Evolutionary conservation across 1,140 invertebrate genomes (phyloP), one percentile per base, ranked within the genome.

Genomic region (Lerema accius): DNA sequence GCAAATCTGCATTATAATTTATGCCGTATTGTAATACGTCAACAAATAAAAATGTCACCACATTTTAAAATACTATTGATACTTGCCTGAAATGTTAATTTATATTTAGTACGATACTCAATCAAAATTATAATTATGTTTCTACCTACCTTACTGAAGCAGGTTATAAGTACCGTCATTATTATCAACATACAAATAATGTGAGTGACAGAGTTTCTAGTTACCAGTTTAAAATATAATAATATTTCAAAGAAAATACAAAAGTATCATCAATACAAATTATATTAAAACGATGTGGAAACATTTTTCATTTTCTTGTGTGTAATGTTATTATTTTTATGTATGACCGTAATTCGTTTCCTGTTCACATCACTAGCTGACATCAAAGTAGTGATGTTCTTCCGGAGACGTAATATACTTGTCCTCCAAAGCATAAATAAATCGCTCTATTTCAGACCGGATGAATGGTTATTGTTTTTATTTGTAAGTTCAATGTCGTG

Each of bases 401-500:
- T 59, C 55, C 55, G 55, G 50, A 62, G 26, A 62, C 50, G 65
- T 62, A 26, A 48, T 26, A 67, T 68, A 70, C 73, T 69, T 73
- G 65, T 67, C 67, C 67, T 63, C 56, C 66, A 69, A 59, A 37
- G n/a, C 42, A 39, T 40, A 50, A 55, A 45, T 56, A 56, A 56
- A 56, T 43, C 13, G 53, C 14, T 61, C 67, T 78, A 70, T 80
- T 82, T 73, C 68, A 69, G 72, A 43, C 13, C 15, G 39, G 48
- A 40, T 58, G 61, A 65, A 50, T 63, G 49, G 49, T 59, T 23
- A 48, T 50, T 56, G 50, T 63, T 73, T 65, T 76, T 67, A 71
- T 74, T 70, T 64, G 73, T 74, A 82, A 84, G 84, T 83, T 86
- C 84, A 86, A 84, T 86, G 80, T 75, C 76, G 51, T 45, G 40